phyloP scores from a whole-genome alignment of 1,140 invertebrate genomes.

The Nasonia longicornis region DNA sequence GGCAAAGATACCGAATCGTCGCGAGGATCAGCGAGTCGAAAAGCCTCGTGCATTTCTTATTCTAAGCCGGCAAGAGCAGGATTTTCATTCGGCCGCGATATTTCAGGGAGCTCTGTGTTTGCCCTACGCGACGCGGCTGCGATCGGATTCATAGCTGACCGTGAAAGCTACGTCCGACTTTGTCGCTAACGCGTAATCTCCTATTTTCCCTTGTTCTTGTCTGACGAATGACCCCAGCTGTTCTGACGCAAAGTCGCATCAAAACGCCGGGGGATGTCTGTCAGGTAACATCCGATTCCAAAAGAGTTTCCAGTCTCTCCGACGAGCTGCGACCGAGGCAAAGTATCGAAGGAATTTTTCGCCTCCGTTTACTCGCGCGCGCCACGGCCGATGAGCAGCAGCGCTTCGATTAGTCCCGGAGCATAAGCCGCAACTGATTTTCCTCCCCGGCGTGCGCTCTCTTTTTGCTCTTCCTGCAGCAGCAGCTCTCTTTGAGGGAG shows the following conservation, averaged over 20 bases:
- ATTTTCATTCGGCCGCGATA: conserved; percentile 45
- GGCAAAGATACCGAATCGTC: neutral
- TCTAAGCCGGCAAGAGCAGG: conserved; percentile 5
- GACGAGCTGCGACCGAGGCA: neutral
- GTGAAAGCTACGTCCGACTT: no score
- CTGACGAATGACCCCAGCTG: no score
- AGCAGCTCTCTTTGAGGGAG: neutral
- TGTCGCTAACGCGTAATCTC: no score
- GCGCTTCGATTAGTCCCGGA: conserved; percentile 11
- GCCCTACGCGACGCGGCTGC: neutral
- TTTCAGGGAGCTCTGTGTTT: neutral
- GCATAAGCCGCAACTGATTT: neutral
- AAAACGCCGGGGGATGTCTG: no score
- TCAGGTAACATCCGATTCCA: no score
- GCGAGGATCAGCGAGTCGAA: neutral
- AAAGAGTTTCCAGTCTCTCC: conserved; percentile 1
- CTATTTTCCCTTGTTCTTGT: neutral
- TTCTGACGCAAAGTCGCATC: neutral
- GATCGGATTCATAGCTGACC: neutral
- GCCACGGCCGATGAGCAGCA: neutral
- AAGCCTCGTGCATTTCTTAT: conserved; percentile 22
- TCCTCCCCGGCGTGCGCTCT: neutral
- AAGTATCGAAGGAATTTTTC: conserved; percentile 3
- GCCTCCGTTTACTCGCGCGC: neutral
- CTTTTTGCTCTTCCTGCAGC: neutral